phyloP scores from a whole-genome alignment of 2,113 vertebrate species.

The Nothocercus julius region DNA sequence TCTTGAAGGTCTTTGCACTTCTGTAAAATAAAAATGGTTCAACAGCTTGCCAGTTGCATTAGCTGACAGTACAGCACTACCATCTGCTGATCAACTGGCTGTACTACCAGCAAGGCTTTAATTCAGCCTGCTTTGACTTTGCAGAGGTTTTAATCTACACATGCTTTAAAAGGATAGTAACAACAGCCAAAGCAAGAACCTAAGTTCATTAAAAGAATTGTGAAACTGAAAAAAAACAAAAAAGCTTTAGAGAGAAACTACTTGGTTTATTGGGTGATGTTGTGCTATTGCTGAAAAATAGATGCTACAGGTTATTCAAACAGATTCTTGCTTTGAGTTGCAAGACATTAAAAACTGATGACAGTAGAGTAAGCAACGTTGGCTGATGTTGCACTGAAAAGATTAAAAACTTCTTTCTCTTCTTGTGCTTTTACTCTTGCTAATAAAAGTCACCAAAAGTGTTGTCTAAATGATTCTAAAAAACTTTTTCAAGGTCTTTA shows the following conservation, averaged over 20 bases:
- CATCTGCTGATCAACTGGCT: conserved; percentile 47
- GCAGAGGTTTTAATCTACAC: not conserved
- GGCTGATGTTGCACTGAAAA: not conserved
- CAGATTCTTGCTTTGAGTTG: not conserved
- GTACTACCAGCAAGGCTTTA: not conserved
- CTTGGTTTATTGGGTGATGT: not conserved
- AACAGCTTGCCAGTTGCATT: not conserved
- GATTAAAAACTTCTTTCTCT: not conserved
- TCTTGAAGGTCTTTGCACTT: not conserved
- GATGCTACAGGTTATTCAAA: not conserved
- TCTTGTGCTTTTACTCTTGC: not conserved
- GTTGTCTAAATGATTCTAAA: not conserved
- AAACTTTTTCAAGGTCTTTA: not conserved
- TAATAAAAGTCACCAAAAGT: not conserved
- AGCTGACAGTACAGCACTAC: conserved; percentile 53
- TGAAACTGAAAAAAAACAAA: not conserved
- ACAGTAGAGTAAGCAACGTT: not conserved
- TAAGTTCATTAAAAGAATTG: not conserved
- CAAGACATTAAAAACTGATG: not conserved
- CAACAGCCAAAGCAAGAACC: not conserved
- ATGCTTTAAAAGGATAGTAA: not conserved
- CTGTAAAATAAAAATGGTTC: not conserved
- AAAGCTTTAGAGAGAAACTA: not conserved
- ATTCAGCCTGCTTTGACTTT: rapidly evolving
- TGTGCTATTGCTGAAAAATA: not conserved